Evolutionary conservation across 92 coral and sea anemone species (phyloP), one percentile per base, ranked within the genome.

Genomic region (Zoanthus sociatus): DNA sequence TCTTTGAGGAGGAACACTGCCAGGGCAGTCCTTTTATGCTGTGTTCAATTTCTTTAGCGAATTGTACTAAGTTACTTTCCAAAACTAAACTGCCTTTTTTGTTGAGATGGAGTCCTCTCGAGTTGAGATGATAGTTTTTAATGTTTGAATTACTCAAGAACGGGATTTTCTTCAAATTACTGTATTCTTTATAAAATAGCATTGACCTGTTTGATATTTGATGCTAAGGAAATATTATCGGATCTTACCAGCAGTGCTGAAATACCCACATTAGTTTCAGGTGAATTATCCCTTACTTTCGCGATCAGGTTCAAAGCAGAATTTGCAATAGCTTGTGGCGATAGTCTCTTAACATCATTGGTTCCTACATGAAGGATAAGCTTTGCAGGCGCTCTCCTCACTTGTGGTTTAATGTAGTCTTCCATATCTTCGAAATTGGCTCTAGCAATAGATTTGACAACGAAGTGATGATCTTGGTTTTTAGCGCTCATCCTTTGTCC

Each of bases 371-470:
- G 89, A 15, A 86, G 20, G 13, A 86, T 86, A 1, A 86, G 8
- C 53, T 86, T 86, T 13, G 56, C 87, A 13, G 86, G 86, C 5
- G 50, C 30, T 18, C 42, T 17, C 54, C 74, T 17, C 1, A 53
- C 50, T 7, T 78, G 17, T 18, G 89, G 89, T 47, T 86, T 86
- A 12, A 86, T 51, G 55, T 2, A 78, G 16, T 87, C 77, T 26
- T 87, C 87, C 86, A 85, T 85, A 14, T 85, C 88, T 4, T 14
- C 11, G 5, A 86, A 8, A 5, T 73, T 86, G 15, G 89, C 89
- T 30, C 86, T 86, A 9, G 89, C 73, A 71, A 86, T 77, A 17
- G 85, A 71, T 60, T 86, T 86, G n/a, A 86, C 89, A 2, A 86
- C 73, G 37, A 9, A 71, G 50, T 31, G 18, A 26, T 71, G 76